Evolutionary conservation across 2,797 vertebrate genomes (phyloP).

Genomic region (Crocidura indochinensis): DNA sequence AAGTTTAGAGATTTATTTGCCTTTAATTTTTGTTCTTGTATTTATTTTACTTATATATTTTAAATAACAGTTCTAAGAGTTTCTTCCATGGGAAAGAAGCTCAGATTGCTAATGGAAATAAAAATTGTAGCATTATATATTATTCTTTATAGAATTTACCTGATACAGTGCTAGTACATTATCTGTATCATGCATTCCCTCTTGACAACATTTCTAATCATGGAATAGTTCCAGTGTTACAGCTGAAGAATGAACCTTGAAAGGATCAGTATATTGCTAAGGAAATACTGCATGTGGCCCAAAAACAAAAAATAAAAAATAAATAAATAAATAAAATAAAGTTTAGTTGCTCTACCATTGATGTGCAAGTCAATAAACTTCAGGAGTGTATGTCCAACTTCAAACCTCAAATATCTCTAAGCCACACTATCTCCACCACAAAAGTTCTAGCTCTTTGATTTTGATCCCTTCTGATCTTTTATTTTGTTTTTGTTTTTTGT

Average conservation of each 20-base stretch:
- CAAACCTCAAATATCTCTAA: too few species aligned
- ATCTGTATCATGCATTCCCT: neutral
- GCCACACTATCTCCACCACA: too few species aligned
- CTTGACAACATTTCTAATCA: neutral
- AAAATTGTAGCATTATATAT: neutral
- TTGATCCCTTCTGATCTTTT: neutral
- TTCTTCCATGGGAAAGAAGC: neutral
- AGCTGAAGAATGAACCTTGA: constrained; percentile 6
- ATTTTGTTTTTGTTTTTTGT: too few species aligned
- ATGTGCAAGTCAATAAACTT: too few species aligned
- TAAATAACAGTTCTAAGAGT: neutral
- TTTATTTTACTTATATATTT: neutral
- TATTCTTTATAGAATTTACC: neutral
- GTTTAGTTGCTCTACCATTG: too few species aligned
- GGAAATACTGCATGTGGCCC: neutral
- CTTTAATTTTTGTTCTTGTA: neutral
- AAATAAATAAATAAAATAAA: too few species aligned
- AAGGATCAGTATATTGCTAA: neutral
- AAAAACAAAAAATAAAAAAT: too few species aligned
- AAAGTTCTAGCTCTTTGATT: too few species aligned
- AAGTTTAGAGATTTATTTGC: neutral
- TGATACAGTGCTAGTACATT: neutral
- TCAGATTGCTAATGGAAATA: neutral
- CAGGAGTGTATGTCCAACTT: too few species aligned
- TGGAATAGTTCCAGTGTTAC: neutral